Evolutionary conservation across 2,888 invertebrate genomes (phyloP).

Genomic region (Pecten maximus): DNA sequence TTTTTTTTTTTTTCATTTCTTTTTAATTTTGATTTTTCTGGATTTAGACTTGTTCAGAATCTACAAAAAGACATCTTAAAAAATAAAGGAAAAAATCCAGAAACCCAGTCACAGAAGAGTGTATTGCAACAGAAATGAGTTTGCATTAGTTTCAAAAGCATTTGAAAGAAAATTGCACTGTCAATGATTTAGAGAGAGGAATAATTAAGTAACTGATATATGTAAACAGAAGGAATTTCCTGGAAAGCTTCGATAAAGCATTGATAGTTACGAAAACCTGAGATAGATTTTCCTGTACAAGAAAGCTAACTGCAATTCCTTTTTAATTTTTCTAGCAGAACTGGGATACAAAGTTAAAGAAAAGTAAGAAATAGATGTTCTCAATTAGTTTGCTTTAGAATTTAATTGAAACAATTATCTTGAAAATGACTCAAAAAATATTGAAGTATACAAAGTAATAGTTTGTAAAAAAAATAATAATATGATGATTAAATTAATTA

Average conservation of each 20-base stretch:
- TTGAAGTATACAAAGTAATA: too few species aligned
- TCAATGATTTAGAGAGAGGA: slow-evolving; percentile 17
- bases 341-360: slow-evolving; percentile 42
- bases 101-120: not conserved
- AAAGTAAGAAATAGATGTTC: slow-evolving; percentile 47
- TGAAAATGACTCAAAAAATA: too few species aligned
- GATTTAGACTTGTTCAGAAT: too few species aligned
- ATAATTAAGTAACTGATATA: not conserved
- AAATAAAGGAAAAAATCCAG: too few species aligned
- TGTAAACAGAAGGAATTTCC: not conserved
- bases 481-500: too few species aligned
- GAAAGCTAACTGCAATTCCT: not conserved
- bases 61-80: too few species aligned
- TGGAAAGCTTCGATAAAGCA: not conserved
- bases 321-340: slow-evolving; percentile 2
- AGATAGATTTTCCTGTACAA: not conserved
- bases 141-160: not conserved
- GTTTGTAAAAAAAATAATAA: too few species aligned
- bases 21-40: too few species aligned
- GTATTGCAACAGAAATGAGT: not conserved
- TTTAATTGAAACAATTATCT: too few species aligned
- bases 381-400: too few species aligned
- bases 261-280: not conserved
- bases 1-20: too few species aligned
- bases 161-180: slow-evolving; percentile 16